phyloP scores from a whole-genome alignment of 2,797 vertebrate genomes.

The Spheniscus humboldti region DNA sequence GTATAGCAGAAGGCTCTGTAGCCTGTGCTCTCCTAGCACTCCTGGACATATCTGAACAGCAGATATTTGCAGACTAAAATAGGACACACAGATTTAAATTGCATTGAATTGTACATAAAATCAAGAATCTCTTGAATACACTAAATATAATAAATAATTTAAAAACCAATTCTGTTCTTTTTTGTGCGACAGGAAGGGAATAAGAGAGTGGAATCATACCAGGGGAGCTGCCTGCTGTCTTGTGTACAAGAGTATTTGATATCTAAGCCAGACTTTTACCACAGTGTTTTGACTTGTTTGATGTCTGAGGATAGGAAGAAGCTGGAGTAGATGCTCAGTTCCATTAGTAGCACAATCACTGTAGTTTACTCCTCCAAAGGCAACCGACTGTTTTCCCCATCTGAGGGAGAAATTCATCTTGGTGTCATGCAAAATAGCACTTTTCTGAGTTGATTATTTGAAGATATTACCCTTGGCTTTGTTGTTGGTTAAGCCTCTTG shows the following conservation, averaged over 20 bases:
- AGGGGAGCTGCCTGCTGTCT: not conserved
- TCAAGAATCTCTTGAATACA: not conserved
- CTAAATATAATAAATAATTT: not conserved
- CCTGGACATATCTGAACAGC: not conserved
- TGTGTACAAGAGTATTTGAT: fast-evolving
- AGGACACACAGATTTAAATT: not conserved
- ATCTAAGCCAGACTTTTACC: not conserved
- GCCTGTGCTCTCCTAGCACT: not conserved
- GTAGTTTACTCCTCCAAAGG: not conserved
- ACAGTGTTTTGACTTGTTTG: not conserved
- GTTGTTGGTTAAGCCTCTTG: not conserved
- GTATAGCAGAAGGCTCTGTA: not conserved
- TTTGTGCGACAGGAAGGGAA: not conserved
- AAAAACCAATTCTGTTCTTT: not conserved
- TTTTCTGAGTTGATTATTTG: not conserved
- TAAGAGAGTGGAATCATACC: not conserved
- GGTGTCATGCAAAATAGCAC: not conserved
- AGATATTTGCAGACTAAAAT: not conserved
- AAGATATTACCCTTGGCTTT: not conserved
- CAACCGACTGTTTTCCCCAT: not conserved
- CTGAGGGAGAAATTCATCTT: not conserved
- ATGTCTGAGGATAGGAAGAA: not conserved
- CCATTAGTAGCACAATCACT: not conserved
- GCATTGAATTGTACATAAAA: not conserved
- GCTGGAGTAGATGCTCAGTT: not conserved